phyloP scores from a whole-genome alignment of 2,113 vertebrate species.

The Daboia siamensis region DNA sequence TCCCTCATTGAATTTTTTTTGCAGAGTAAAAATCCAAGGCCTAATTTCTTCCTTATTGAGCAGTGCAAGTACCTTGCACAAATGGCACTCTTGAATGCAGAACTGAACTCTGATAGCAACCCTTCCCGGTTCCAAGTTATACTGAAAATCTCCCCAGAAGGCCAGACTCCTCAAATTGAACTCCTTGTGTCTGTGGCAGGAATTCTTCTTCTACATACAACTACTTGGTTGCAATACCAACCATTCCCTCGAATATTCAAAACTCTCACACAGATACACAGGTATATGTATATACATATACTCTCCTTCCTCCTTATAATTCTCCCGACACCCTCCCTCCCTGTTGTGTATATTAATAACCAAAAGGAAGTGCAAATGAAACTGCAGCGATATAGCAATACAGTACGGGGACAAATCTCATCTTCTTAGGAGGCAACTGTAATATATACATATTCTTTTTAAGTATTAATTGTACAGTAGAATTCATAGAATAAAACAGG shows the following conservation, averaged over 20 bases:
- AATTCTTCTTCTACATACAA: too few relatives aligned
- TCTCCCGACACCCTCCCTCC: too few relatives aligned
- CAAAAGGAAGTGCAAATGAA: not conserved
- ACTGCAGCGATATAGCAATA: not conserved
- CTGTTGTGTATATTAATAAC: not conserved
- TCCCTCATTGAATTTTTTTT: too few relatives aligned
- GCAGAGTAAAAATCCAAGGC: too few relatives aligned
- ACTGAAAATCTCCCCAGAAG: too few relatives aligned
- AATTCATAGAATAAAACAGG: not conserved
- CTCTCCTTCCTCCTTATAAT: not conserved
- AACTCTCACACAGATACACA: not conserved
- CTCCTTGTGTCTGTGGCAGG: too few relatives aligned
- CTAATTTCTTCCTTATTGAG: too few relatives aligned
- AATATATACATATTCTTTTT: not conserved
- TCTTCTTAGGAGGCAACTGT: not conserved
- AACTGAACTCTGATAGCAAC: too few relatives aligned
- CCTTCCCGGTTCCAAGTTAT: too few relatives aligned
- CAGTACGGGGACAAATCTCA: not conserved
- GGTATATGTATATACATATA: not conserved
- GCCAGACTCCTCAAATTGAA: too few relatives aligned
- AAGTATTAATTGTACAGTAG: not conserved
- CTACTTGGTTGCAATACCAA: not conserved
- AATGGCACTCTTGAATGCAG: too few relatives aligned
- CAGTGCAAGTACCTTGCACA: too few relatives aligned
- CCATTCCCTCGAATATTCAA: not conserved